Percentiles rank a stretch among this genome's conserved stretches.
Conservation (phyloP, 2,888 invertebrate genomes). For the Athripsodes cinereus region DNA sequence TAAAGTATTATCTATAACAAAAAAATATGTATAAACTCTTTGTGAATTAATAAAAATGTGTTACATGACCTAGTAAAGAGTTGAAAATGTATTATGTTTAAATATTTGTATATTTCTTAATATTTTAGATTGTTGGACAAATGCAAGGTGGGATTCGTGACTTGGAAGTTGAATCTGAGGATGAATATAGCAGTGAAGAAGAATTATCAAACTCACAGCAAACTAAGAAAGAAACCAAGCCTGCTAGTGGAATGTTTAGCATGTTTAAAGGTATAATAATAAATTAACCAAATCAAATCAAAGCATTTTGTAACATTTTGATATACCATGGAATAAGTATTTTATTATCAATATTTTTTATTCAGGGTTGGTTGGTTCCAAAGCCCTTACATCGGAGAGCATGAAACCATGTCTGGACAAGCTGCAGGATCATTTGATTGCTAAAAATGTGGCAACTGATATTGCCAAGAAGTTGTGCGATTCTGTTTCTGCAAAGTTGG, state of each 20-base stretch:
- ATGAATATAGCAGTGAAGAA: conserved; percentile 55
- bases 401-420: conserved; percentile 87
- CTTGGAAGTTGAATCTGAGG: conserved; percentile 72
- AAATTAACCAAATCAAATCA: too few species aligned
- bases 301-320: too few species aligned
- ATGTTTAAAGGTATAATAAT: conserved; percentile 75
- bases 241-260: conserved; percentile 70
- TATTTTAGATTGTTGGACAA: conserved; percentile 65
- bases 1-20: too few species aligned
- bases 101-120: too few species aligned
- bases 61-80: background rate
- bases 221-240: conserved; percentile 33
- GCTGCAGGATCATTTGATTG: conserved; percentile 90
- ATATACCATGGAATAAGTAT: too few species aligned
- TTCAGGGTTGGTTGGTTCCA: conserved; percentile 77
- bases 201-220: conserved; percentile 28
- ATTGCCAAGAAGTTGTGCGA: conserved; percentile 92
- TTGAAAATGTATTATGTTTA: background rate
- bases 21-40: too few species aligned
- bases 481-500: conserved; percentile 82
- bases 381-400: conserved; percentile 73
- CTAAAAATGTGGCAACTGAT: conserved; percentile 96
- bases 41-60: too few species aligned
- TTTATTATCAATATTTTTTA: background rate
- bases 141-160: conserved; percentile 81